These are phyloP conservation scores for Eupelmus urozonus DNA, from an alignment of 2,888 invertebrate genomes.

Conservation along the genomic window DNA sequence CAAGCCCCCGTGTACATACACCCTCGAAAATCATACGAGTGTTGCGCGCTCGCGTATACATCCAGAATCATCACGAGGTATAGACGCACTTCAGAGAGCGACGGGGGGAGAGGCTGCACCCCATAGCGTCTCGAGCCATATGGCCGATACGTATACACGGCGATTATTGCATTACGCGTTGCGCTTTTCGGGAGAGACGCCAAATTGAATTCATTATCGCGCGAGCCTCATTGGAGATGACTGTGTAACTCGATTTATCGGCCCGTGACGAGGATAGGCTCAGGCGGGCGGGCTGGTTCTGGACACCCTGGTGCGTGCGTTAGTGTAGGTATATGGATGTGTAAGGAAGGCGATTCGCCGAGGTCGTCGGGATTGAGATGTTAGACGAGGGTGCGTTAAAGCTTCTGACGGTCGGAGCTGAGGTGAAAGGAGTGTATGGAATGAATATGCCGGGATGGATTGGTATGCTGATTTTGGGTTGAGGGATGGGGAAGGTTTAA, in stretches of 20 bases:
- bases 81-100: background rate
- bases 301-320: too few species aligned
- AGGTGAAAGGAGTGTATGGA: too few species aligned
- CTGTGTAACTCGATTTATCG: constrained; percentile 32
- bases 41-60: too few species aligned
- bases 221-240: constrained; percentile 40
- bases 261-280: constrained; percentile 8
- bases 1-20: background rate
- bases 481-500: too few species aligned
- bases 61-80: background rate
- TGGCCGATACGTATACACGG: constrained; percentile 75
- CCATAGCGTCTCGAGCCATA: constrained; percentile 67
- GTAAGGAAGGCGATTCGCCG: too few species aligned
- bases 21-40: background rate
- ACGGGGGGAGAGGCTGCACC: background rate
- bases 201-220: constrained; percentile 76
- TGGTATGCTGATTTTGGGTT: too few species aligned
- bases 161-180: constrained; percentile 77
- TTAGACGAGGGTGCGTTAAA: too few species aligned
- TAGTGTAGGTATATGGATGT: too few species aligned
- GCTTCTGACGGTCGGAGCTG: too few species aligned
- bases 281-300: background rate
- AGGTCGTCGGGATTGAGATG: too few species aligned
- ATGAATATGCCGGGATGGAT: too few species aligned
- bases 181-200: constrained; percentile 72